Conservation (phyloP, 2,888 invertebrate genomes). For the Leucophenga montana region DNA sequence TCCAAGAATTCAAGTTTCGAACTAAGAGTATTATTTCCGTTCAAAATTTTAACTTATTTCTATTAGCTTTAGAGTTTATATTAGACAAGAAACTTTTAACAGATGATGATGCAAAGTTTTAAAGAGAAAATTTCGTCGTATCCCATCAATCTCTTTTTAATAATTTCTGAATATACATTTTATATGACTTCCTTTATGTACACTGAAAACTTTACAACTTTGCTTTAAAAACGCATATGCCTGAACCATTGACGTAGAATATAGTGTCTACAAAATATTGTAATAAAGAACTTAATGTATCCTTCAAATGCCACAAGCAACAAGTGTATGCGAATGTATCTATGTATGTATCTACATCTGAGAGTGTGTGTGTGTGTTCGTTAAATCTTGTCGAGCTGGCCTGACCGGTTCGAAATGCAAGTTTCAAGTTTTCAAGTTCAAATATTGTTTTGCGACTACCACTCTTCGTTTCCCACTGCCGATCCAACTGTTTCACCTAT, state of each 20-base stretch:
- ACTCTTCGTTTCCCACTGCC: not conserved
- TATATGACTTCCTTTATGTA: no score
- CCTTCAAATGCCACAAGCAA: slow-evolving; percentile 25
- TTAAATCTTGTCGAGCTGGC: slow-evolving; percentile 13
- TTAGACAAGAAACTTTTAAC: no score
- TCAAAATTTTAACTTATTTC: no score
- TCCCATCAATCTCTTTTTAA: no score
- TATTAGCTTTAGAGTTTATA: no score
- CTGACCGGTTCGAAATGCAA: slow-evolving; percentile 9
- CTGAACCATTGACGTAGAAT: not conserved
- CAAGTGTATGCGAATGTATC: slow-evolving; percentile 16
- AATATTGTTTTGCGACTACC: slow-evolving; percentile 10
- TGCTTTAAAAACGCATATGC: not conserved
- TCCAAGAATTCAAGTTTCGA: no score
- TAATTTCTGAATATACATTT: no score
- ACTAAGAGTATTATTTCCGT: no score
- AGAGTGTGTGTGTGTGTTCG: not conserved
- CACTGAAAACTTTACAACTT: no score
- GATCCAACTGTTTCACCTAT: not conserved
- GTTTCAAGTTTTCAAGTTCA: slow-evolving; percentile 26
- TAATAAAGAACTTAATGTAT: not conserved
- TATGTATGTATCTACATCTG: not conserved
- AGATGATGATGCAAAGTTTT: no score
- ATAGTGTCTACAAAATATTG: not conserved
- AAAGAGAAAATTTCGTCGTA: no score